Conservation (phyloP, 1,140 invertebrate species). For the Danaus plexippus region DNA sequence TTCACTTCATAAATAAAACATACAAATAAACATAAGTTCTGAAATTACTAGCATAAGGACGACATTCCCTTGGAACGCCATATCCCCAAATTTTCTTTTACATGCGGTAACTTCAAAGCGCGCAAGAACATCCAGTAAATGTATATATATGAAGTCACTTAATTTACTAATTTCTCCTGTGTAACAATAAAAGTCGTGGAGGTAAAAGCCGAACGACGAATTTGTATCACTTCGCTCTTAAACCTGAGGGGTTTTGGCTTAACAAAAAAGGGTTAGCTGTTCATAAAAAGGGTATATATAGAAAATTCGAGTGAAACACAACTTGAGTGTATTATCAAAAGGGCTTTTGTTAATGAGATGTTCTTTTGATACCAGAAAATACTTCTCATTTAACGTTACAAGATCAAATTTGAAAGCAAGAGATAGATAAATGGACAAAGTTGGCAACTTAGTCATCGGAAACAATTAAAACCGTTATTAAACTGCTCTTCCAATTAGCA, state of each 20-base stretch:
- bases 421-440: constrained; percentile 28
- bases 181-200: no score
- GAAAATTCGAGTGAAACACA: constrained; percentile 1
- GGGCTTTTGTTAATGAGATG: not conserved
- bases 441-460: constrained; percentile 31
- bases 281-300: constrained; percentile 6
- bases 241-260: no score
- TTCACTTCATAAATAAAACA: no score
- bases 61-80: no score
- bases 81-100: no score
- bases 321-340: not conserved
- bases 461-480: constrained; percentile 47
- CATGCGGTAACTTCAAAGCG: no score
- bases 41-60: no score
- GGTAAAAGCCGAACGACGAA: no score
- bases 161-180: constrained; percentile 10
- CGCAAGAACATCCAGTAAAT: no score
- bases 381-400: not conserved
- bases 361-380: not conserved
- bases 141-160: not conserved
- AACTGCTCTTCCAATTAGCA: constrained; percentile 41
- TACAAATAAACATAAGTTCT: no score
- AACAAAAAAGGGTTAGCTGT: no score
- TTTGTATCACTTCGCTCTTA: no score
- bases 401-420: constrained; percentile 4